Base-by-base conservation (phyloP, 2,113 vertebrate genomes). In the Alectura lathami region DNA sequence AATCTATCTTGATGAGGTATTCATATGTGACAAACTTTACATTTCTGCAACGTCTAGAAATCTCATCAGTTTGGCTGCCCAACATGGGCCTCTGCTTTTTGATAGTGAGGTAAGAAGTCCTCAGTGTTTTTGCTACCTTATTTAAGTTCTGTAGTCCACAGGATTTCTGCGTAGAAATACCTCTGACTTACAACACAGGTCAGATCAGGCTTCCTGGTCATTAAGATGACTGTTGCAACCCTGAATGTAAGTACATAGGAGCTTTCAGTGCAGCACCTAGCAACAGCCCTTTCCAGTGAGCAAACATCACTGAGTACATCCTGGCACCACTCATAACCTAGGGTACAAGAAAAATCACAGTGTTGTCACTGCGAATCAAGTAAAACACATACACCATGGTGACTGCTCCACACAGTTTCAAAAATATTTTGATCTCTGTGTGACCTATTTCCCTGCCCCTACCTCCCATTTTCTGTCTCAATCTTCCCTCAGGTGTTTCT, bases 401-500 rank as follows among this genome's bases (percentile, higher is more conserved):
- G 45, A 34, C n/a, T 30, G 17, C 2, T 66, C 42, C 42, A 38
- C 11, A 15, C 2, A 3, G 17, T 38, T 87, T 80, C 22, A 47
- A n/a, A 48, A 2, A 6, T 3, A 36, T 14, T 75, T 75, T 60
- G 32, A 17, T 34, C 29, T 38, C 20, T 74, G 27, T 51, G 29
- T 89, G 77, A 76, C 17, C 12, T 23, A 18, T 80, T 45, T 68
- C 21, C 47, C 36, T 30, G 29, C 26, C 29, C 53, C 38, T 74
- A 6, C 17, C 30, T 83, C 47, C 9, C 14, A 8, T 68, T 34
- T 85, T 69, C 85, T 77, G 10, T 45, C 88, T 79, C 62, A 20
- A 30, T 94, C 63, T 91, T 88, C 89, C 56, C 38, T 36, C 82
- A 99, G 99, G 81, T 97, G 42, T 99, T 99, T 91, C 97, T 99